Evolutionary conservation across 2,888 invertebrate genomes (phyloP).

Genomic region (Drosophila suboccidentalis): DNA sequence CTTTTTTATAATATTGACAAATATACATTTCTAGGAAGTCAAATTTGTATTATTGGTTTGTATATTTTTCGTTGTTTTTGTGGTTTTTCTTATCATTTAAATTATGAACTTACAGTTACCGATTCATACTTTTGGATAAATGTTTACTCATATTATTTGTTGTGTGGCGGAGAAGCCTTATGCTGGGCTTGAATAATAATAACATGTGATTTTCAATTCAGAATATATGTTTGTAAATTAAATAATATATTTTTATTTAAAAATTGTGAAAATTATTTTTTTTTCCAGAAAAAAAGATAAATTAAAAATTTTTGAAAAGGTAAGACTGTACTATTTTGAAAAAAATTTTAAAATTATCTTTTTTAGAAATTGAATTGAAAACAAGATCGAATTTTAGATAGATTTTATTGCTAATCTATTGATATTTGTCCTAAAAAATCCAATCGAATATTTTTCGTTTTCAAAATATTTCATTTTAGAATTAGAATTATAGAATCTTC

Average conservation of each 20-base stretch:
- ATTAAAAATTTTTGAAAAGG: too few species aligned
- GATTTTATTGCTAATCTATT: background rate
- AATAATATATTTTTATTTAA: background rate
- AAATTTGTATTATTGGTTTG: background rate
- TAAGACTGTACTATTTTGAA: too few species aligned
- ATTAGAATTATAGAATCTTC: background rate
- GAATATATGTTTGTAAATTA: background rate
- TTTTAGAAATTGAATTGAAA: too few species aligned
- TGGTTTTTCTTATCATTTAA: too few species aligned
- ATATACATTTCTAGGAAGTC: background rate
- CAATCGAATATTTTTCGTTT: background rate
- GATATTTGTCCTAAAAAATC: background rate
- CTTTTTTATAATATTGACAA: background rate
- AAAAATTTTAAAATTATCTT: too few species aligned
- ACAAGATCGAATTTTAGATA: too few species aligned
- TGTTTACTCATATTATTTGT: conserved; percentile 11
- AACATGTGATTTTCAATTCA: background rate
- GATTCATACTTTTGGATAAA: conserved; percentile 3
- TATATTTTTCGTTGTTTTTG: background rate
- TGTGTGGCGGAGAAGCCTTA: conserved; percentile 3
- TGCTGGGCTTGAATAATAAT: background rate
- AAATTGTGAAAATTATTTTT: too few species aligned
- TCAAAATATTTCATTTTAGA: background rate
- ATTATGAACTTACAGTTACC: background rate
- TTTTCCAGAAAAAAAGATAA: too few species aligned